A percentile compares a stretch with the other conserved stretches of the same genome.
Conservation (phyloP, 1,140 invertebrate species). For the Acarapis woodi region DNA sequence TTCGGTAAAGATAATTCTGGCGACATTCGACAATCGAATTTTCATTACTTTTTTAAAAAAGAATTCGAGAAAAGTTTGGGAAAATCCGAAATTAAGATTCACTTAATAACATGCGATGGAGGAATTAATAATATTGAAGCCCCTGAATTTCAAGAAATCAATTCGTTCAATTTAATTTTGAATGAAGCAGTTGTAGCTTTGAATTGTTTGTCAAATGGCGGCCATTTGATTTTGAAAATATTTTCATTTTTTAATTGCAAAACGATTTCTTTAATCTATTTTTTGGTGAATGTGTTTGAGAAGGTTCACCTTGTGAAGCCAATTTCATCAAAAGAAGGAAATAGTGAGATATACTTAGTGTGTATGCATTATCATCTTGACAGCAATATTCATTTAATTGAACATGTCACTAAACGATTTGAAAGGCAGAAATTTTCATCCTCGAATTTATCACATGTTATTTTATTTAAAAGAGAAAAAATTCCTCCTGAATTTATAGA, state of each 20-base stretch:
- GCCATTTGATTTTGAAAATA: conserved; percentile 59
- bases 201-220: conserved; percentile 32
- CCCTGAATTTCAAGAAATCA: conserved; percentile 53
- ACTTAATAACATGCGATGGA: conserved; percentile 57
- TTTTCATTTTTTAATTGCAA: conserved; percentile 65
- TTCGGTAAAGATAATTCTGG: conserved; percentile 60
- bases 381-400: too few relatives aligned
- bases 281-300: conserved; percentile 23
- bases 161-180: conserved; percentile 41
- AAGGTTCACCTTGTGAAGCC: conserved; percentile 44
- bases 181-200: conserved; percentile 49
- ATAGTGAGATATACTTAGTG: conserved; percentile 69
- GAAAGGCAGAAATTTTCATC: too few relatives aligned
- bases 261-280: conserved; percentile 43
- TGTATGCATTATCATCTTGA: too few relatives aligned
- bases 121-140: conserved; percentile 54
- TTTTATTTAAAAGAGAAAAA: too few relatives aligned
- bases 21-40: conserved; percentile 34
- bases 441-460: too few relatives aligned
- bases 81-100: conserved; percentile 1
- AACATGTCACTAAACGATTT: too few relatives aligned
- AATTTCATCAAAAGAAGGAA: conserved; percentile 62
- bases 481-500: too few relatives aligned
- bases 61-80: not conserved
- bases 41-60: conserved; percentile 26